Evolutionary conservation across 2,113 vertebrate genomes (phyloP).

Genomic region (Hydrochoerus hydrochaeris): DNA sequence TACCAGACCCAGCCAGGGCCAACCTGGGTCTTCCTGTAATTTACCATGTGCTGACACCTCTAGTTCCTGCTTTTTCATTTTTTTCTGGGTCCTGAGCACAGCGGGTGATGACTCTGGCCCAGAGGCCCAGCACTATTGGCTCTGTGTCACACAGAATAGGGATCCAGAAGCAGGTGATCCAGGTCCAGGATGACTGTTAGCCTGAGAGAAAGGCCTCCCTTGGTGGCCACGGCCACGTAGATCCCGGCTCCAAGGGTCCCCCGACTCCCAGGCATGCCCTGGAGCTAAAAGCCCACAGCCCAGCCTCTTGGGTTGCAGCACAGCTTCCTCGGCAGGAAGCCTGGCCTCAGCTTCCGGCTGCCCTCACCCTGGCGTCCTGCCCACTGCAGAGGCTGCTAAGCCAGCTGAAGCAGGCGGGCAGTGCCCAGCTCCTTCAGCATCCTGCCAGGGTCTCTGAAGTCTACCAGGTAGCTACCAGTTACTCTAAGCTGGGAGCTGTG

Average conservation of each 20-base stretch:
- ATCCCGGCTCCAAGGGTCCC: neutral
- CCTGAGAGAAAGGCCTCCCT: neutral
- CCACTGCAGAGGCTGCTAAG: constrained; percentile 69
- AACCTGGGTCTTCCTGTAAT: neutral
- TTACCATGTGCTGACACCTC: neutral
- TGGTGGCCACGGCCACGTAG: neutral
- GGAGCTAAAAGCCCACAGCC: neutral
- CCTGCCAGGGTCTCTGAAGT: neutral
- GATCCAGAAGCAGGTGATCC: neutral
- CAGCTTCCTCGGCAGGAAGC: constrained; percentile 38
- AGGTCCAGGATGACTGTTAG: neutral
- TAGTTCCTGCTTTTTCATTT: neutral
- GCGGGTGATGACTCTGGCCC: neutral
- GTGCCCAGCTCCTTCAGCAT: constrained; percentile 10
- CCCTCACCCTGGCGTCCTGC: constrained; percentile 70
- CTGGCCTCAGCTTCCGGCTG: constrained; percentile 30
- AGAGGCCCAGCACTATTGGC: neutral
- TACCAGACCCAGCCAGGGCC: neutral
- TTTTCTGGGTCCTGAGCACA: neutral
- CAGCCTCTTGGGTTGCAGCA: neutral
- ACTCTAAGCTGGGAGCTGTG: neutral
- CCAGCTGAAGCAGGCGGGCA: constrained; percentile 26
- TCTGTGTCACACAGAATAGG: neutral
- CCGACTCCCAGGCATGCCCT: neutral
- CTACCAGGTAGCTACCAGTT: neutral